These are phyloP conservation scores for Dendroctonus valens DNA, from an alignment of 1,140 invertebrate genomes.

Conservation along the genomic window DNA sequence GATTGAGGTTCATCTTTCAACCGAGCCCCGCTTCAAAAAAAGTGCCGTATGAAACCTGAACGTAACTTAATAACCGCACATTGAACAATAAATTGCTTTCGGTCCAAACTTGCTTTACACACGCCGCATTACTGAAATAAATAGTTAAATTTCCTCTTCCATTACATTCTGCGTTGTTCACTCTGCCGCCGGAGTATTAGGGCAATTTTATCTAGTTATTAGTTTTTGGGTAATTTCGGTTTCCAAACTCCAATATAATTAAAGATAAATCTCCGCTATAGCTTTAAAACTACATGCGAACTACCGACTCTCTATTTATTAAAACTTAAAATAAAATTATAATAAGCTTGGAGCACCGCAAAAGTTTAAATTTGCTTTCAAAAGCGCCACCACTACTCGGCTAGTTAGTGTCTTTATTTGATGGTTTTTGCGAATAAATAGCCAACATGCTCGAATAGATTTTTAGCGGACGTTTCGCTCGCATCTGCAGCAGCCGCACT, in stretches of 20 bases:
- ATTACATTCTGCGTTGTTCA: slow-evolving; percentile 21
- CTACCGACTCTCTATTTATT: slow-evolving; percentile 26
- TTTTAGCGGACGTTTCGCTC: no score
- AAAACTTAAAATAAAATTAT: slow-evolving; percentile 23
- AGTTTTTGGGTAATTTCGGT: slow-evolving; percentile 33
- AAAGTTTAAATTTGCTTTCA: not conserved
- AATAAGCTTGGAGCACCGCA: slow-evolving; percentile 10
- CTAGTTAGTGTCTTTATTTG: no score
- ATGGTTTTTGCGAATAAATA: no score
- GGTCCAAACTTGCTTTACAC: slow-evolving; percentile 18
- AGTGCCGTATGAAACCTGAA: slow-evolving; percentile 10
- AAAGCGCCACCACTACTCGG: no score
- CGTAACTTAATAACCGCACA: slow-evolving; percentile 25
- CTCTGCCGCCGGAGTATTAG: slow-evolving; percentile 26
- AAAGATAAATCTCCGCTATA: slow-evolving; percentile 31
- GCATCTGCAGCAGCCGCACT: no score
- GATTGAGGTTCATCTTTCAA: no score
- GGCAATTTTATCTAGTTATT: slow-evolving; percentile 34
- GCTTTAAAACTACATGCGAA: slow-evolving; percentile 27
- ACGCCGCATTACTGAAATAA: slow-evolving; percentile 27
- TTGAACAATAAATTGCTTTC: slow-evolving; percentile 34
- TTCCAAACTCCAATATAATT: slow-evolving; percentile 34
- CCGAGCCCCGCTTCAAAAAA: no score
- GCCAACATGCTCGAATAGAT: no score
- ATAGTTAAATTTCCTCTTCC: slow-evolving; percentile 33